Conservation (phyloP, 2,113 vertebrate genomes). For the Haplochromis vanheusdeni region DNA sequence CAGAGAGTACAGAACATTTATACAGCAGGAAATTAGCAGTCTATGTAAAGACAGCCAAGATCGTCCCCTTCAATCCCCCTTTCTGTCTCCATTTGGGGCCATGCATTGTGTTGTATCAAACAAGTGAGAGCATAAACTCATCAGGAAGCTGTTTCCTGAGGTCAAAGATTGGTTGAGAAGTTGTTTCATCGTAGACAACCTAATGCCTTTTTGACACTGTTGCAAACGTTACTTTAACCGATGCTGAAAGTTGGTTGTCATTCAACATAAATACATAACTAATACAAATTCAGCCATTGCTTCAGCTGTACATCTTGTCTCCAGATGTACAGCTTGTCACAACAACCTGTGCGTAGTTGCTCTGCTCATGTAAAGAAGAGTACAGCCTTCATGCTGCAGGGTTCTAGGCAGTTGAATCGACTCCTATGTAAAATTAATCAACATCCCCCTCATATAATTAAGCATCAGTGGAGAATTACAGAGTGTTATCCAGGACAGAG, state of each 20-base stretch:
- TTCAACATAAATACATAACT: background rate
- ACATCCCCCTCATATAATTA: slow-evolving; percentile 42
- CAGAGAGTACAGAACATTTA: background rate
- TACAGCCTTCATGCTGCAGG: background rate
- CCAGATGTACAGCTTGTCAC: background rate
- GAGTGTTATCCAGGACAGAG: slow-evolving; percentile 34
- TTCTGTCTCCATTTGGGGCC: background rate
- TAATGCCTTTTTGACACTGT: fast-evolving
- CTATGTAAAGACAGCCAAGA: background rate
- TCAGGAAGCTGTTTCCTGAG: background rate
- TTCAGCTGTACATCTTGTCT: too few relatives aligned
- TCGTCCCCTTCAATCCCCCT: background rate
- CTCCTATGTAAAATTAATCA: slow-evolving; percentile 48
- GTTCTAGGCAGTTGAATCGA: background rate
- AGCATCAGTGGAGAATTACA: slow-evolving; percentile 8
- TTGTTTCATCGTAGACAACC: background rate
- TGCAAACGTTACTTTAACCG: fast-evolving
- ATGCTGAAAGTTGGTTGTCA: background rate
- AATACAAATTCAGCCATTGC: background rate
- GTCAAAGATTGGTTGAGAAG: background rate
- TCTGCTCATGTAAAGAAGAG: background rate
- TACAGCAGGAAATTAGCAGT: background rate
- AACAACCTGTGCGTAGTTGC: background rate
- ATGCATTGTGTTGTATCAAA: background rate
- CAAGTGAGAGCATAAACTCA: background rate